These are phyloP conservation scores for Spermophilus dauricus DNA, from an alignment of 2,113 vertebrate species.

Conservation along the genomic window DNA sequence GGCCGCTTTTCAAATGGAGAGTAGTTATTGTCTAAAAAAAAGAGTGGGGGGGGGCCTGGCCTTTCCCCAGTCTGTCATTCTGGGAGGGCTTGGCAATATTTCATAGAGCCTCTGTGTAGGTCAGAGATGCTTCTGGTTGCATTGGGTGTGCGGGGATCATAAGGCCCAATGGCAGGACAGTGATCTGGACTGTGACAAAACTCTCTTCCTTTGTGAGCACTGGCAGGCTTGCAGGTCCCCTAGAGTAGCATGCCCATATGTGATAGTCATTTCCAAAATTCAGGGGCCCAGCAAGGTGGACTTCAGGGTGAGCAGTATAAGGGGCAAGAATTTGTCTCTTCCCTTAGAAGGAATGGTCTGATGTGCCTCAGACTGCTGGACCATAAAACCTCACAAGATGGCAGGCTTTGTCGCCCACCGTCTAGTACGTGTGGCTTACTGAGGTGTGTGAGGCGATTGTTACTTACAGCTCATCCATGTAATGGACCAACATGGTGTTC, in stretches of 20 bases:
- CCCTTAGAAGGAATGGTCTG: neutral
- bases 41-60: neutral
- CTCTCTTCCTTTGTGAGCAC: no score
- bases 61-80: neutral
- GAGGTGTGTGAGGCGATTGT: neutral
- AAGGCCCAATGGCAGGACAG: no score
- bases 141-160: neutral
- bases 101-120: neutral
- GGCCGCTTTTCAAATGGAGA: neutral
- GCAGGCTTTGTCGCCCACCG: neutral
- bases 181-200: neutral
- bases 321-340: neutral
- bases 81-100: neutral
- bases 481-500: neutral
- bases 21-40: neutral
- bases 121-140: no score
- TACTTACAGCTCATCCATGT: neutral
- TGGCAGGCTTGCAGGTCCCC: neutral
- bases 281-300: no score
- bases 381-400: neutral
- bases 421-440: neutral
- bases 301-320: neutral
- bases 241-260: neutral
- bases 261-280: neutral
- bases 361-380: neutral